Conservation (phyloP, 2,888 invertebrate genomes). For the Tyria jacobaeae region DNA sequence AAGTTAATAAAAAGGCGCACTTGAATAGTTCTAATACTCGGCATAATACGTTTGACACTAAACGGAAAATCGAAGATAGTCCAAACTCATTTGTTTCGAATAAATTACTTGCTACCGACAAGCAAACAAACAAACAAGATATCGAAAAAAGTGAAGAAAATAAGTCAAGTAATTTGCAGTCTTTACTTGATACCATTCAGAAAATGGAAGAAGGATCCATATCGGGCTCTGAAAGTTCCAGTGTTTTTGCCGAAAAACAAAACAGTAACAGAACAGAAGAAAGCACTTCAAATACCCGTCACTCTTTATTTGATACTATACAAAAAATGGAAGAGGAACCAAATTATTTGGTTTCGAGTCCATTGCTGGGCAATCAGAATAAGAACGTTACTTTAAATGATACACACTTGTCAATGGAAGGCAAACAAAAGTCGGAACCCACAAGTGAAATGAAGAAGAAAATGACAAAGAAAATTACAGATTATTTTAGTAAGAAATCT, state of each 20-base stretch:
- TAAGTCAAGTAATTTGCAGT: background rate
- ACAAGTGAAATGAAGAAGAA: constrained; percentile 67
- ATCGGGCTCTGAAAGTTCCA: too few relatives aligned
- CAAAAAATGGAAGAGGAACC: constrained; percentile 31
- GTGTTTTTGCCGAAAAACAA: background rate
- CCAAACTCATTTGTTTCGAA: constrained; percentile 55
- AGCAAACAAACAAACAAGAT: constrained; percentile 1
- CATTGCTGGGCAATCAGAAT: constrained; percentile 48
- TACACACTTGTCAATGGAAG: constrained; percentile 39
- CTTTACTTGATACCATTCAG: constrained; percentile 11
- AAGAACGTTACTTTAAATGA: constrained; percentile 20
- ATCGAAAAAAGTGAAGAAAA: background rate
- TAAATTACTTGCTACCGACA: constrained; percentile 41
- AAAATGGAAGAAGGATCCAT: constrained; percentile 5
- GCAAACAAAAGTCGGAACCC: constrained; percentile 50
- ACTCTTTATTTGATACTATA: constrained; percentile 42
- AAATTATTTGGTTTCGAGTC: constrained; percentile 57
- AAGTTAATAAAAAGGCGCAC: constrained; percentile 6
- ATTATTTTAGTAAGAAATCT: constrained; percentile 74
- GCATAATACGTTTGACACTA: background rate
- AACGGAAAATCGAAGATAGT: constrained; percentile 6
- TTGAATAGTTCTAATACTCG: background rate
- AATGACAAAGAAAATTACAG: constrained; percentile 74
- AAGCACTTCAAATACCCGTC: constrained; percentile 1
- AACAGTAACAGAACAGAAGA: constrained; percentile 6